Conservation (phyloP, 2,888 invertebrate genomes). For the Microctonus hyperodae region DNA sequence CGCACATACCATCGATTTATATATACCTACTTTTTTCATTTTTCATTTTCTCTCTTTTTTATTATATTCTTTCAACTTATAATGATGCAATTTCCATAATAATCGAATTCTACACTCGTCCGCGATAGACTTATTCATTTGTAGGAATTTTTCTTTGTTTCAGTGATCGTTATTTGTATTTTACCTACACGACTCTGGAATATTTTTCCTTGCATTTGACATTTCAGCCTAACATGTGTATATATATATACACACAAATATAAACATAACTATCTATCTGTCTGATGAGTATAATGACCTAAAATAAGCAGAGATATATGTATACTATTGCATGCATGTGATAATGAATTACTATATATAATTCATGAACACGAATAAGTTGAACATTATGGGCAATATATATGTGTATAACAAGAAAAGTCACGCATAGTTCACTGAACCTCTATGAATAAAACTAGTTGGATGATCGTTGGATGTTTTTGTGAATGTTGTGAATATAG, state of each 20-base stretch:
- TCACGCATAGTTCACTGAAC: not conserved
- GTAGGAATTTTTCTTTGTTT: constrained; percentile 36
- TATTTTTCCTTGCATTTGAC: constrained; percentile 31
- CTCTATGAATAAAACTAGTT: not conserved
- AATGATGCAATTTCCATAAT: constrained; percentile 49
- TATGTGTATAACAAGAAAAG: constrained; percentile 1
- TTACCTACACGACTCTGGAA: constrained; percentile 32
- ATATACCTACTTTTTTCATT: not conserved
- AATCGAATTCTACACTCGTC: constrained; percentile 45
- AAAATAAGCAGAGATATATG: constrained; percentile 8
- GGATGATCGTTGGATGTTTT: not conserved
- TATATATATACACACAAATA: no score
- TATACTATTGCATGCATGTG: not conserved
- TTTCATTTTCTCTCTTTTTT: not conserved
- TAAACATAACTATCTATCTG: no score
- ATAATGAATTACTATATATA: not conserved
- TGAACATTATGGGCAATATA: constrained; percentile 13
- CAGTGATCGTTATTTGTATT: constrained; percentile 12
- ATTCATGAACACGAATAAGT: constrained; percentile 15
- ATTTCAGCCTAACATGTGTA: not conserved
- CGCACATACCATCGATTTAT: not conserved
- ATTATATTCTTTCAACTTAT: not conserved
- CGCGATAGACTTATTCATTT: constrained; percentile 37
- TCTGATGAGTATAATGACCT: not conserved
- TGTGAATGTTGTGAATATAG: not conserved